phyloP scores from a whole-genome alignment of 1,140 invertebrate genomes.

The Drosophila jambulina region DNA sequence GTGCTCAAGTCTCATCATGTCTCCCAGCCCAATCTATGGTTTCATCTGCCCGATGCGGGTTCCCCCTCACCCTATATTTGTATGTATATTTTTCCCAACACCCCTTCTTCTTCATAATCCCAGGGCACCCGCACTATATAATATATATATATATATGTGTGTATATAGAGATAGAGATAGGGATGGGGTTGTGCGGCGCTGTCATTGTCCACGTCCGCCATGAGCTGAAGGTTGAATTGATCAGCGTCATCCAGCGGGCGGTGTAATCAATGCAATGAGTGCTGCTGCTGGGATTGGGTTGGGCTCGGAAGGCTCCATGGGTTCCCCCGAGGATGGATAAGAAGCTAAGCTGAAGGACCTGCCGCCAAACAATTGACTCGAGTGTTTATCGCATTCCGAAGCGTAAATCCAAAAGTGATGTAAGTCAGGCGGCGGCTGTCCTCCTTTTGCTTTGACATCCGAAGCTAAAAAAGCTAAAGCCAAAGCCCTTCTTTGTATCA shows the following conservation, averaged over 20 bases:
- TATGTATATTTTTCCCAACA: not conserved
- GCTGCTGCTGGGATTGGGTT: not conserved
- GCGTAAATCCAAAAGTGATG: conserved; percentile 28
- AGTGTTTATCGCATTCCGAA: conserved; percentile 17
- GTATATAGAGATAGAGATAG: conserved; percentile 4
- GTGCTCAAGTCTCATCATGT: conserved; percentile 1
- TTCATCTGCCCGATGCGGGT: conserved; percentile 45
- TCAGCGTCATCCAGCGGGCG: conserved; percentile 24
- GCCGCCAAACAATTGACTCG: conserved; percentile 7
- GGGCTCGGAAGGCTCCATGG: not conserved
- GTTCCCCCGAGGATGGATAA: not conserved
- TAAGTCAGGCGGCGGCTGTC: conserved; percentile 1
- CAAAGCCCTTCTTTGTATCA: conserved; percentile 11
- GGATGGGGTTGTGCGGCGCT: conserved; percentile 38
- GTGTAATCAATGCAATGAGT: conserved; percentile 33
- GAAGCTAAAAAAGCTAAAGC: conserved; percentile 11
- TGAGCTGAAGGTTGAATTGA: conserved; percentile 76
- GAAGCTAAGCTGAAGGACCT: conserved; percentile 21
- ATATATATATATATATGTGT: not conserved
- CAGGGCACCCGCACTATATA: conserved; percentile 13
- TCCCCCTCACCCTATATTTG: not conserved
- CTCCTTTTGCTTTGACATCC: conserved; percentile 5
- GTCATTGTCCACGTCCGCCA: conserved; percentile 40
- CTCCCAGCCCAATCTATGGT: conserved; percentile 40
- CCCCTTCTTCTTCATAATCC: not conserved